Conservation (phyloP, 2,888 invertebrate genomes). For the Latrodectus hesperus region DNA sequence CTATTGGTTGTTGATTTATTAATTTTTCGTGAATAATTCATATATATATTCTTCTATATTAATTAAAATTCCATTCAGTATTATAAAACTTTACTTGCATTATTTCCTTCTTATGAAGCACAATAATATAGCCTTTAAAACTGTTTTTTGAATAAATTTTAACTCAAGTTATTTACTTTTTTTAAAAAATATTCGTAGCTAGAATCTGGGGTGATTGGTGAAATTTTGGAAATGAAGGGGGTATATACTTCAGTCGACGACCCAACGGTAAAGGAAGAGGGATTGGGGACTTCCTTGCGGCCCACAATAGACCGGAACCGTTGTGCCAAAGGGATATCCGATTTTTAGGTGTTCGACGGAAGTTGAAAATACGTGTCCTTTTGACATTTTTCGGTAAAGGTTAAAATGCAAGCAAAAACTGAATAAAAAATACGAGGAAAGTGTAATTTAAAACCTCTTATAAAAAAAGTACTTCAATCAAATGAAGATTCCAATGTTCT, state of each 20-base stretch:
- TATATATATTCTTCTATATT: no score
- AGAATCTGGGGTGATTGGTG: constrained; percentile 1
- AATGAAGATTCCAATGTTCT: no score
- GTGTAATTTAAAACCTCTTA: neutral
- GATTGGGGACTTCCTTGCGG: constrained; percentile 35
- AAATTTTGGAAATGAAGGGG: neutral
- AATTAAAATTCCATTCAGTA: no score
- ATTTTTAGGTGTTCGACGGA: constrained; percentile 26
- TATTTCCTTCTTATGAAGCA: no score
- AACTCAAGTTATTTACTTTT: no score
- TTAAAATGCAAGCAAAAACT: constrained; percentile 28
- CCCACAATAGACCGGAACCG: constrained; percentile 48
- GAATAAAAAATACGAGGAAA: neutral
- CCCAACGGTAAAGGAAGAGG: constrained; percentile 41
- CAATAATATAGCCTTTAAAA: no score
- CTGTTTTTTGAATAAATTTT: no score
- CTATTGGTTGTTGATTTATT: no score
- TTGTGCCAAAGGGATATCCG: constrained; percentile 48
- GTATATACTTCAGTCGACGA: constrained; percentile 32
- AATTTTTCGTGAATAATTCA: no score
- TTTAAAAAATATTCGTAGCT: neutral
- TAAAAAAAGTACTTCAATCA: no score
- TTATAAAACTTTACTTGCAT: no score
- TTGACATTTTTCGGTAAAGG: constrained; percentile 54
- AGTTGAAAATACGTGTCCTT: constrained; percentile 39